These are phyloP conservation scores for Phrixothrix hirtus DNA, from an alignment of 2,888 invertebrate genomes.

Conservation along the genomic window DNA sequence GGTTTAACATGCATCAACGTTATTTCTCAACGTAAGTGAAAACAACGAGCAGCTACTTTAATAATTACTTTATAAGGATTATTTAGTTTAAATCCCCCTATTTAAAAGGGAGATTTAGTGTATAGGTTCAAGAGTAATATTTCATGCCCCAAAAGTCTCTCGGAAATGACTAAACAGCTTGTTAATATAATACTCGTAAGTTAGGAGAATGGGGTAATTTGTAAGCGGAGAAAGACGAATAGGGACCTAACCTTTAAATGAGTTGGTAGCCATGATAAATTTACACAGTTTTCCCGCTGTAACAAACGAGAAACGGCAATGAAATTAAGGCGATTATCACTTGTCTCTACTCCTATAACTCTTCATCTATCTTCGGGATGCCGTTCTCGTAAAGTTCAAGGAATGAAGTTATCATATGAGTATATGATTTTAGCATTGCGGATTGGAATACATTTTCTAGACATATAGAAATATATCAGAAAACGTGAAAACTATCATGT, in stretches of 20 bases:
- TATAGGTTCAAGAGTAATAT: slow-evolving; percentile 11
- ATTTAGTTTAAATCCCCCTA: too few relatives aligned
- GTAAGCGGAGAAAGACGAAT: slow-evolving; percentile 47
- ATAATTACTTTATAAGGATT: too few relatives aligned
- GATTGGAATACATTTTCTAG: too few relatives aligned
- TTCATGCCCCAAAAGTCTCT: slow-evolving; percentile 13
- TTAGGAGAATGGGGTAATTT: slow-evolving; percentile 48
- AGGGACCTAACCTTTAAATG: slow-evolving; percentile 51
- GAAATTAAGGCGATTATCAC: slow-evolving; percentile 57
- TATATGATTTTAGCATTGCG: too few relatives aligned
- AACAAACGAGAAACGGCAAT: slow-evolving; percentile 48
- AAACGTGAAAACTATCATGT: slow-evolving; percentile 13
- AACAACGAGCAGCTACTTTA: too few relatives aligned
- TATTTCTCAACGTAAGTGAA: too few relatives aligned
- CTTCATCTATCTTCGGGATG: slow-evolving; percentile 50
- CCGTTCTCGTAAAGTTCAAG: too few relatives aligned
- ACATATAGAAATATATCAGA: too few relatives aligned
- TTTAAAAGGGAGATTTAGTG: too few relatives aligned
- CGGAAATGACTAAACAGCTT: slow-evolving; percentile 42
- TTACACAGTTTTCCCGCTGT: slow-evolving; percentile 43
- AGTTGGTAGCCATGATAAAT: slow-evolving; percentile 54
- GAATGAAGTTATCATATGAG: too few relatives aligned
- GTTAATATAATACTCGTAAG: slow-evolving; percentile 44
- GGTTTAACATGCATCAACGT: too few relatives aligned
- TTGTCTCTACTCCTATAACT: slow-evolving; percentile 54